phyloP scores from a whole-genome alignment of 2,888 invertebrate genomes.

The Macropis europaea region DNA sequence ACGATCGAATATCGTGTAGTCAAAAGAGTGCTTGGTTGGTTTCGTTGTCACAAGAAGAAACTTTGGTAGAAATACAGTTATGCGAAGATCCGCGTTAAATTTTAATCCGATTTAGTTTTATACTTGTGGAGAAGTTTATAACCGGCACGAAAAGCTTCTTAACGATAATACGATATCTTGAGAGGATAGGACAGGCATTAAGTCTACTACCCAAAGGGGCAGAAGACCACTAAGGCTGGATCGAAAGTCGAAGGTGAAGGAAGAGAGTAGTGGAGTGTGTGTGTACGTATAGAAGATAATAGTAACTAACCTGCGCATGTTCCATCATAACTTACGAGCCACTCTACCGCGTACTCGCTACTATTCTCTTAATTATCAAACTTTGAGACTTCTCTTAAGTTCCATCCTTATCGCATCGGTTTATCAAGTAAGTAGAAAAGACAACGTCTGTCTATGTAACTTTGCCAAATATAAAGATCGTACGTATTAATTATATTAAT shows the following conservation, averaged over 20 bases:
- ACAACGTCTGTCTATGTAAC: conserved; percentile 25
- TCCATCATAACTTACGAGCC: conserved; percentile 59
- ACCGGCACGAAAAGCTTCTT: conserved; percentile 68
- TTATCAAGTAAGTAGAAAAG: conserved; percentile 32
- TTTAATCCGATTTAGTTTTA: conserved; percentile 70
- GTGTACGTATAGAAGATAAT: conserved; percentile 41
- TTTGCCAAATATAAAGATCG: too few relatives aligned
- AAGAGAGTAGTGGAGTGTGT: not conserved
- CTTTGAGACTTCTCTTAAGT: conserved; percentile 64
- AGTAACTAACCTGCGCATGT: conserved; percentile 35
- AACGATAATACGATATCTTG: conserved; percentile 71
- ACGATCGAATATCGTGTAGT: conserved; percentile 30
- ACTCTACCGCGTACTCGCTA: conserved; percentile 54
- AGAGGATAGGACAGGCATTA: conserved; percentile 64
- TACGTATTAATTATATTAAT: too few relatives aligned
- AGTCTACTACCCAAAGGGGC: conserved; percentile 39
- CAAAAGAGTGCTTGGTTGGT: conserved; percentile 1
- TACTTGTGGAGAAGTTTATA: conserved; percentile 65
- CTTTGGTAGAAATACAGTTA: conserved; percentile 63
- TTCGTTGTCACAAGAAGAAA: conserved; percentile 23
- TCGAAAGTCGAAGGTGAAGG: conserved; percentile 50
- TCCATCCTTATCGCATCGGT: conserved; percentile 46
- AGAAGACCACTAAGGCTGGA: conserved; percentile 35
- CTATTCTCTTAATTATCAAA: conserved; percentile 71
- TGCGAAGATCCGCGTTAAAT: conserved; percentile 62